Evolutionary conservation across 2,888 invertebrate species (phyloP).

Genomic region (Vannuccia rotundouncinata): DNA sequence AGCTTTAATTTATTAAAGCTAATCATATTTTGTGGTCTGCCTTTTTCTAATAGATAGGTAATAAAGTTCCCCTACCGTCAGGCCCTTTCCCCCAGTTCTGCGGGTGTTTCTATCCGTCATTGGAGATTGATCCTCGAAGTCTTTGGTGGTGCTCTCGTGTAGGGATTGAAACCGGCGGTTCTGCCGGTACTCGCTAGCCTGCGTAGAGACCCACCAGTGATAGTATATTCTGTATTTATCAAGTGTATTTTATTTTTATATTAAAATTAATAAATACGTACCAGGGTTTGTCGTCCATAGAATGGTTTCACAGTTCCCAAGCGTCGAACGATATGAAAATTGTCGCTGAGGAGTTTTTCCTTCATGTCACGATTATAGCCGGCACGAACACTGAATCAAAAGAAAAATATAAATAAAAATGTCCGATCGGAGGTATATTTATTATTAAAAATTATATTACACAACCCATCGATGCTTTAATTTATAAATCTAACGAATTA

Average conservation of each 20-base stretch:
- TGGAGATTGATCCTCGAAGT: constrained; percentile 3
- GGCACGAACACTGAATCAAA: background rate
- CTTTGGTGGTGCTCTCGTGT: background rate
- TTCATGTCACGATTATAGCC: background rate
- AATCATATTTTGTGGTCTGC: too few relatives aligned
- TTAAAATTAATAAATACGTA: too few relatives aligned
- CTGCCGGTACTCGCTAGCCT: background rate
- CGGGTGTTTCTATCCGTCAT: background rate
- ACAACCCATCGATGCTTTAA: too few relatives aligned
- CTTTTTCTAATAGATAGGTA: too few relatives aligned
- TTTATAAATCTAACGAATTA: too few relatives aligned
- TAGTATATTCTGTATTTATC: background rate
- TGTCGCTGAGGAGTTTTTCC: background rate
- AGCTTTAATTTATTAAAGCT: too few relatives aligned
- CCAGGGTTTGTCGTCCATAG: background rate
- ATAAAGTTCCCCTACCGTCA: too few relatives aligned
- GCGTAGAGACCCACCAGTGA: background rate
- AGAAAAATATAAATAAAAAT: too few relatives aligned
- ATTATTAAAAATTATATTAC: too few relatives aligned
- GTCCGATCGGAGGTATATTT: too few relatives aligned
- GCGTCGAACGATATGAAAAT: background rate
- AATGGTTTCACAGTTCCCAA: background rate
- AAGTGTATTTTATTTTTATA: background rate
- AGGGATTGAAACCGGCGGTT: background rate
- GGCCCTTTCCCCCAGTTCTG: background rate